Percentiles rank a stretch among this genome's conserved stretches.
Conservation (phyloP, 2,888 invertebrate genomes). For the Drosophila silvestris region DNA sequence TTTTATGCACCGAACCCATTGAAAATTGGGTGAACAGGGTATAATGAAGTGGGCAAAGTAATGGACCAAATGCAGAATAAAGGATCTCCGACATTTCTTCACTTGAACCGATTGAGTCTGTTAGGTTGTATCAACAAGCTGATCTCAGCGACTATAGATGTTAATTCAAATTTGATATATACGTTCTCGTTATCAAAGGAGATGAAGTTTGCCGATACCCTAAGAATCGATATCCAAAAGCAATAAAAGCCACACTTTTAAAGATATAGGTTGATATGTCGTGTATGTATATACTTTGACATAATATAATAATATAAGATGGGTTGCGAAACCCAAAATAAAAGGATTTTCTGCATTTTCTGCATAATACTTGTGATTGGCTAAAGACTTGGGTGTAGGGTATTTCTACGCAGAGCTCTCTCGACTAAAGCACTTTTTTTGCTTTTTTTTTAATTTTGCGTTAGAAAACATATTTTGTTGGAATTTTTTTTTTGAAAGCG, state of each 20-base stretch:
- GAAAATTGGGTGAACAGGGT: too few relatives aligned
- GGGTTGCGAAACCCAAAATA: not conserved
- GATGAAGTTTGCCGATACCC: too few relatives aligned
- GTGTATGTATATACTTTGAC: too few relatives aligned
- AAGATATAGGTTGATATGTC: too few relatives aligned
- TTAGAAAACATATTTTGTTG: conserved; percentile 24
- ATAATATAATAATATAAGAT: not conserved
- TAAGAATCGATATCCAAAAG: too few relatives aligned
- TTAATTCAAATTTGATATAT: not conserved
- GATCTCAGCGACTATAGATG: not conserved
- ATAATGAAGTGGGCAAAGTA: too few relatives aligned
- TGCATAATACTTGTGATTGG: not conserved
- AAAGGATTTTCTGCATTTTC: not conserved
- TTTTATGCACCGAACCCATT: too few relatives aligned
- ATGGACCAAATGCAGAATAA: too few relatives aligned
- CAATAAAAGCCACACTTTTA: too few relatives aligned
- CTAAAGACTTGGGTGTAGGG: not conserved
- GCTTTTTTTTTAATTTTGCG: conserved; percentile 14
- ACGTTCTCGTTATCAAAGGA: not conserved
- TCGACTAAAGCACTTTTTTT: not conserved
- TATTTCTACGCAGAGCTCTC: not conserved
- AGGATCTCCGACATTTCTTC: not conserved
- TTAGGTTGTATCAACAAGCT: not conserved
- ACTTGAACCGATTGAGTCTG: not conserved
- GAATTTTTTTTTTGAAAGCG: conserved; percentile 14